Evolutionary conservation across 2,113 vertebrate genomes (phyloP).

Genomic region (Clinocottus analis): DNA sequence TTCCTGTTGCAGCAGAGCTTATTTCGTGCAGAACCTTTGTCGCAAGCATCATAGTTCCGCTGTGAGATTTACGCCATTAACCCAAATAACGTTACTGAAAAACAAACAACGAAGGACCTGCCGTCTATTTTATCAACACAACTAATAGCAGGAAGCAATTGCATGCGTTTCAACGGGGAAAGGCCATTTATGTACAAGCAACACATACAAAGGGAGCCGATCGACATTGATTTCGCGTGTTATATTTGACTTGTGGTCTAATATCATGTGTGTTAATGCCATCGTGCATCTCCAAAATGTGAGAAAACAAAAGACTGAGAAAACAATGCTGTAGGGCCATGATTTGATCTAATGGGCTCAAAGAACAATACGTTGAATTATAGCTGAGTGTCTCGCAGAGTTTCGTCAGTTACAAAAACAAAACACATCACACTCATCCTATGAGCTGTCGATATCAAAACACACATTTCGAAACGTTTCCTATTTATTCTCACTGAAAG

Average conservation of each 20-base stretch:
- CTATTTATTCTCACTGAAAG: neutral
- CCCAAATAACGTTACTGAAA: slow-evolving; percentile 36
- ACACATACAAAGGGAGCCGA: neutral
- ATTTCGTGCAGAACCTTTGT: slow-evolving; percentile 75
- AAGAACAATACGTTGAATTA: slow-evolving; percentile 2
- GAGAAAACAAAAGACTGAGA: neutral
- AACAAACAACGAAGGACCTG: slow-evolving; percentile 45
- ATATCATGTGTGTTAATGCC: slow-evolving; percentile 6
- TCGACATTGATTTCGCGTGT: neutral
- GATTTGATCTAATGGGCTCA: neutral
- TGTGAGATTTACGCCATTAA: slow-evolving; percentile 47
- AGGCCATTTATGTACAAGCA: neutral
- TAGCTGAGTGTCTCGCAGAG: neutral
- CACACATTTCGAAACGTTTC: slow-evolving; percentile 25
- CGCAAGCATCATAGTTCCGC: slow-evolving; percentile 76
- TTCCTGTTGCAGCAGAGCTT: slow-evolving; percentile 82
- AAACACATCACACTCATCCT: neutral
- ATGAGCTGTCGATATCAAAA: neutral
- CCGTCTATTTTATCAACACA: neutral
- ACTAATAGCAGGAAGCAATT: neutral
- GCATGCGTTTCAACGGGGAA: neutral
- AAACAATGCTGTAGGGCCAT: neutral
- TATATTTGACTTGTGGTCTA: neutral
- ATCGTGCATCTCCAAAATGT: neutral
- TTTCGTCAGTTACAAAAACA: slow-evolving; percentile 32